Evolutionary conservation across 92 coral and sea anemone species (phyloP), one percentile per base, ranked within the genome.

Genomic region (Chrysogorgia sp.): DNA sequence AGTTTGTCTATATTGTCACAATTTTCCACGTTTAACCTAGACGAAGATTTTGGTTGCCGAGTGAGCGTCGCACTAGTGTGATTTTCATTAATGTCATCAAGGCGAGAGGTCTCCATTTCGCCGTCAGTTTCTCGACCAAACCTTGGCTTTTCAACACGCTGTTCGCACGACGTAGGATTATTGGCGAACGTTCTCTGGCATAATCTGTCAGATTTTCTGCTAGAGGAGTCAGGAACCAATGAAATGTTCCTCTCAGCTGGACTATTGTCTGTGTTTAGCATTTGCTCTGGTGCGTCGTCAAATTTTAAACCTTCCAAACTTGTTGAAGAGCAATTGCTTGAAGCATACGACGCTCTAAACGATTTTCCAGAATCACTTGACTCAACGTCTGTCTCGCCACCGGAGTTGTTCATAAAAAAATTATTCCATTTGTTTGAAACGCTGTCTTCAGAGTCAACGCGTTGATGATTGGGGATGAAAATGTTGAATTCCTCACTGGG

Each of bases 141-240:
- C 45, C 58, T 47, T 15, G 45, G n/a, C 21, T 29, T 34, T 29
- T 50, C 34, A 8, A 71, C n/a, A 31, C 56, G 58, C 50, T 71
- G 14, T 31, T 71, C 45, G 10, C n/a, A 48, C 30, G 63, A 49
- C 35, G 75, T 49, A 17, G 78, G 78, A 56, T 50, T 28, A 34
- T 35, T 34, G 7, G 78, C 50, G 63, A 71, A 29, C 10, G 63
- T 71, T 71, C 50, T 1, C 63, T 71, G 63, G 21, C 78, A 71
- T 71, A 71, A 71, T 71, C 78, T 63, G 23, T 71, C 78, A n/a
- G 78, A 50, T 50, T 71, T 71, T 71, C 64, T 30, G 28, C 43
- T 68, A 26, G 75, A 21, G 21, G 53, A 41, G 15, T 24, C 57
- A 22, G 24, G 24, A 45, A 26, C 58, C 63, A 71, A 50, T 50